Evolutionary conservation across 2,113 vertebrate species (phyloP), one percentile per base, ranked within the genome.

Genomic region (Otus sunia): DNA sequence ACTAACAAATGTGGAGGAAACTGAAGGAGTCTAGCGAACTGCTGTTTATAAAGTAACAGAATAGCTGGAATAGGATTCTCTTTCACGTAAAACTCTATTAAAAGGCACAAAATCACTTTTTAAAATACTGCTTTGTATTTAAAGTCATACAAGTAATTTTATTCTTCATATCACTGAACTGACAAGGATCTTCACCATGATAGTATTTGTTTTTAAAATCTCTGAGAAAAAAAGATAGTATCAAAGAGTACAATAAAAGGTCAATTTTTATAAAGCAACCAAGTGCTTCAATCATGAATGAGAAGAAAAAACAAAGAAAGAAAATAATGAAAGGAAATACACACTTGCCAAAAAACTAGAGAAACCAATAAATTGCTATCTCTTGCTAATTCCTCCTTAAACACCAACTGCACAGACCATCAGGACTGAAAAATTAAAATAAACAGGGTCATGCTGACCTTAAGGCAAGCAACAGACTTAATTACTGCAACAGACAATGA

Each of bases 371-470:
- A 94, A 76, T 55, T 47, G 37, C n/a, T 90, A 1, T 90, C 45
- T 85, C 66, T 93, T 77, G 55, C 30, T 86, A 80, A 76, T 90
- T 75, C 55, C 34, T 78, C 66, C 55, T 86, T 66, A 89, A 95
- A 90, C 45, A 52, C 15, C 50, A 90, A 91, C 50, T 58, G 56
- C 25, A 67, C 43, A 91, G 56, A 62, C 36, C 11, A 41, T 74
- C 18, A 25, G 74, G 56, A 77, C 32, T 72, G 53, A 90, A 88
- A 96, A 94, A 91, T 58, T 77, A 75, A 75, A 93, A 66, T 63
- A 94, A 96, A 88, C 56, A 73, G 80, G 95, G 97, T 97, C 97
- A 91, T 27, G 62, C 66, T 94, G 96, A 97, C 96, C 91, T 74
- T 53, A 67, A 96, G 66, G 59, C 78, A 95, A 94, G 86, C 23